A percentile compares a stretch with the other conserved stretches of the same genome.
Evolutionary conservation across 2,113 vertebrate species (phyloP).

Genomic region (Pomatorhinus ruficollis): DNA sequence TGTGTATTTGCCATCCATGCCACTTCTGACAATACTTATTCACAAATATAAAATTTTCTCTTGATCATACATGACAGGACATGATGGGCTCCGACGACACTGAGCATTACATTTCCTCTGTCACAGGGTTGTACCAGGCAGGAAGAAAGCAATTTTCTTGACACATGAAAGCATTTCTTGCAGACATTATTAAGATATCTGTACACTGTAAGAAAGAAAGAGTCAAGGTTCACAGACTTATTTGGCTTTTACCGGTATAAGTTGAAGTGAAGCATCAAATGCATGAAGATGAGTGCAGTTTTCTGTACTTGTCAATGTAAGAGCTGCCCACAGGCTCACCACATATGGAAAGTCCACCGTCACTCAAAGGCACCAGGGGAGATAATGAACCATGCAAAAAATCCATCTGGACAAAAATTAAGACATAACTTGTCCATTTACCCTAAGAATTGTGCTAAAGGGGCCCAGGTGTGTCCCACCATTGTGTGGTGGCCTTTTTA

Average conservation of each 20-base stretch:
- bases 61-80: not conserved
- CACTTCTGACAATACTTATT: not conserved
- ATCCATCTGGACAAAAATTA: not conserved
- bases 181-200: not conserved
- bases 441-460: not conserved
- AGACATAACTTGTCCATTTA: not conserved
- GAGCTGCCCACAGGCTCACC: not conserved
- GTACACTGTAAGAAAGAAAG: not conserved
- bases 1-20: not conserved
- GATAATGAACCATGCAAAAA: not conserved
- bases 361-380: not conserved
- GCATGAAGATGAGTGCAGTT: not conserved
- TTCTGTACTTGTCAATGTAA: not conserved
- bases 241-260: not conserved
- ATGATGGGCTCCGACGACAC: not conserved
- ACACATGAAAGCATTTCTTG: not conserved
- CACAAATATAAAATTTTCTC: not conserved
- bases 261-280: not conserved
- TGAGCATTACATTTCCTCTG: not conserved
- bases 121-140: not conserved
- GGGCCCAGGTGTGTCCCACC: not conserved
- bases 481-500: not conserved
- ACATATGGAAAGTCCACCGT: not conserved
- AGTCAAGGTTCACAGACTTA: not conserved
- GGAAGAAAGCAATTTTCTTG: not conserved